Evolutionary conservation across 2,113 vertebrate species (phyloP).

Genomic region (Nansenia antarctica): DNA sequence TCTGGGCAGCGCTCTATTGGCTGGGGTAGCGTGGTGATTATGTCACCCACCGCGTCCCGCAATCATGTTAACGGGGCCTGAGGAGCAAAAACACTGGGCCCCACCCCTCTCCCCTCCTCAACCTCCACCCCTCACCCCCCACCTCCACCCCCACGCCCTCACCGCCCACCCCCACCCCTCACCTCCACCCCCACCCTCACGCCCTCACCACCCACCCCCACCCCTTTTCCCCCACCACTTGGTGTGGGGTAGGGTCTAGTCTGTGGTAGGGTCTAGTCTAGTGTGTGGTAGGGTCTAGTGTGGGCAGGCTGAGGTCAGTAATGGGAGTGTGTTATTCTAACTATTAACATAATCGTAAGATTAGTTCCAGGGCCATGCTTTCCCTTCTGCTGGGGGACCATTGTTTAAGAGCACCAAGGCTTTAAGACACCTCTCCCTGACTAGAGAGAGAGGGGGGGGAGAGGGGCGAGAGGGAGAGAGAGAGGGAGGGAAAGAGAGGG

Average conservation of each 20-base stretch:
- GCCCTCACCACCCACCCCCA: too few relatives aligned
- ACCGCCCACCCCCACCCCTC: too few relatives aligned
- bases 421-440: constrained; percentile 14
- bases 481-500: not conserved
- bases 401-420: constrained; percentile 60
- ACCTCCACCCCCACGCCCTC: constrained; percentile 9
- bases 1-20: too few relatives aligned
- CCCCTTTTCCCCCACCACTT: too few relatives aligned
- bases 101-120: constrained; percentile 13
- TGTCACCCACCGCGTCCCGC: constrained; percentile 27
- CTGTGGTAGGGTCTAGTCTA: too few relatives aligned
- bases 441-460: not conserved
- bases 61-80: constrained; percentile 63
- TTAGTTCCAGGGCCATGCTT: constrained; percentile 74
- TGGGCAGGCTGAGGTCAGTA: constrained; percentile 57
- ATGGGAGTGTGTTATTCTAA: constrained; percentile 73
- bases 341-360: constrained; percentile 77
- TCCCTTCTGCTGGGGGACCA: constrained; percentile 58
- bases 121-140: not conserved
- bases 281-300: too few relatives aligned
- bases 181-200: too few relatives aligned
- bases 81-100: constrained; percentile 47
- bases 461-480: not conserved
- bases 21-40: constrained; percentile 30
- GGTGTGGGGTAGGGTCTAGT: too few relatives aligned